phyloP scores from a whole-genome alignment of 2,113 vertebrate genomes.

The Pseudorhombus dupliciocellatus region DNA sequence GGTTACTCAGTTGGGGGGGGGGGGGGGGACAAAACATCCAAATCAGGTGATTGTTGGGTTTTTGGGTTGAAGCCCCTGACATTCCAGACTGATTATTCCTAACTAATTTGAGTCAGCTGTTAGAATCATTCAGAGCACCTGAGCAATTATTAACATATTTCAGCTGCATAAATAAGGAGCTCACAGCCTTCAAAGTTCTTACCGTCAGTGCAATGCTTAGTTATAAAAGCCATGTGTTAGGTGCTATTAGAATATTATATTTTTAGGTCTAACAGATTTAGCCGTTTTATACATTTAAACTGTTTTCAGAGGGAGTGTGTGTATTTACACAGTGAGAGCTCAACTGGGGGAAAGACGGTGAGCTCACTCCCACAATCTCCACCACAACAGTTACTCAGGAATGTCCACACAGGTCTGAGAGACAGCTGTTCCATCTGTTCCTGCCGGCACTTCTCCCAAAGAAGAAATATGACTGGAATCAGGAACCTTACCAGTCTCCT shows the following conservation, averaged over 20 bases:
- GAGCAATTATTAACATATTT: slow-evolving; percentile 69
- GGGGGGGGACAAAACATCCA: slow-evolving; percentile 34
- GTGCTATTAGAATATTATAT: background rate
- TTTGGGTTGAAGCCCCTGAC: slow-evolving; percentile 61
- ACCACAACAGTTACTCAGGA: slow-evolving; percentile 66
- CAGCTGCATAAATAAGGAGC: slow-evolving; percentile 45
- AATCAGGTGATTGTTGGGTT: slow-evolving; percentile 63
- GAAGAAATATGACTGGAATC: slow-evolving; percentile 65
- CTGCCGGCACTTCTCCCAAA: slow-evolving; percentile 54
- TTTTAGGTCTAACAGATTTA: slow-evolving; percentile 15
- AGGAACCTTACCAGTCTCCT: slow-evolving; percentile 41
- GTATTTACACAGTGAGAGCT: background rate
- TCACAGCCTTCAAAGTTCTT: slow-evolving; percentile 38
- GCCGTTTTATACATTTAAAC: slow-evolving; percentile 10
- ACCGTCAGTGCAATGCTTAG: slow-evolving; percentile 3
- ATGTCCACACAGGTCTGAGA: slow-evolving; percentile 72
- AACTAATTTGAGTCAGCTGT: slow-evolving; percentile 77
- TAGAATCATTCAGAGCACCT: slow-evolving; percentile 65
- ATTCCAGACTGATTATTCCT: slow-evolving; percentile 76
- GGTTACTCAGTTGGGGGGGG: slow-evolving; percentile 35
- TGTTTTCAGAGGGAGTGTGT: slow-evolving; percentile 5
- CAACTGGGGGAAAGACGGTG: background rate
- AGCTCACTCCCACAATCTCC: slow-evolving; percentile 49
- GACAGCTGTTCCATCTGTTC: slow-evolving; percentile 78
- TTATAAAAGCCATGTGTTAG: background rate